Evolutionary conservation across 1,140 invertebrate species (phyloP), one percentile per base, ranked within the genome.

Genomic region (Drosophila aff.): DNA sequence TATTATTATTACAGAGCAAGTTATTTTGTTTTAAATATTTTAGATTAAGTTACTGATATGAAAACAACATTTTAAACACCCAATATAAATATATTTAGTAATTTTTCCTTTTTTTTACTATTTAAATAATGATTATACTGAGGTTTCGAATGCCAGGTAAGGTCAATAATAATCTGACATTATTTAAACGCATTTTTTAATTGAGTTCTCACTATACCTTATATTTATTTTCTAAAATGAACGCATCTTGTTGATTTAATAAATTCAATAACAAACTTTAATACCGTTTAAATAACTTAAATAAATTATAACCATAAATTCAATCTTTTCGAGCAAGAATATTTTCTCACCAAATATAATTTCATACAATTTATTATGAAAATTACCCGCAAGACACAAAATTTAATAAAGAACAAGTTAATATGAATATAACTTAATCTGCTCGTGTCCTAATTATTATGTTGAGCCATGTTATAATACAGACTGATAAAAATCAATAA

Each of bases 401-500:
- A n/a, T 58, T 2, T 16, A 26, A 23, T n/a, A n/a, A 11, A 40
- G 15, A 40, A 23, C 16, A 40, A 26, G 21, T 41, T 58, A 23
- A 41, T n/a, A 58, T 58, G 41, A 26, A 33, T 52, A 31, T 36
- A 26, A 9, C 16, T 18, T 33, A 13, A 55, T 38, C 33, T 15
- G 3, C 23, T 38, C 9, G 21, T 64, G 18, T 33, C 21, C 46
- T 31, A 64, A 64, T 43, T 65, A 41, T 57, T 18, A 44, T 50
- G 38, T 64, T 52, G 16, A 33, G 23, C 46, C 23, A 13, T 21
- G 33, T 55, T 33, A 2, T 55, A 36, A 13, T 61, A 38, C 16
- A 4, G 3, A 21, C 44, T 44, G 69, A 50, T 73, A 40, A 73
- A 52, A 60, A 73, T 73, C 67, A 73, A 73, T 73, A 61, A 43